A percentile compares a stretch with the other conserved stretches of the same genome.
Conservation (phyloP, 2,113 vertebrate species). For the Crotophaga sulcirostris region DNA sequence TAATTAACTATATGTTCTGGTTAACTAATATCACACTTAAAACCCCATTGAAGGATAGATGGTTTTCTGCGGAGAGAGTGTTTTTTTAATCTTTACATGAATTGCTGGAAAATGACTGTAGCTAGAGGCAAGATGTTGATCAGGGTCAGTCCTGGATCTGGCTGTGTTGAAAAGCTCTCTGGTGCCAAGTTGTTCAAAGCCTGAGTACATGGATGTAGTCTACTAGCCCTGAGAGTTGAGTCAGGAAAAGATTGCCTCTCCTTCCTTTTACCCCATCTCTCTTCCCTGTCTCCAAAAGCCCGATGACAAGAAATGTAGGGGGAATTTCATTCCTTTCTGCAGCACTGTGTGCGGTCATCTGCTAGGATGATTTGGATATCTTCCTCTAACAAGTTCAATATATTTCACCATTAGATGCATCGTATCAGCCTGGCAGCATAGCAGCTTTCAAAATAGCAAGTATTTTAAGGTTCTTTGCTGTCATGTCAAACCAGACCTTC, state of each 20-base stretch:
- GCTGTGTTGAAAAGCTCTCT: neutral
- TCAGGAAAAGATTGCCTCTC: neutral
- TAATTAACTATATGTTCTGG: neutral
- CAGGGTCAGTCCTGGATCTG: neutral
- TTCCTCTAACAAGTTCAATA: neutral
- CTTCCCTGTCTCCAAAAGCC: neutral
- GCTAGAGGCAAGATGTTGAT: neutral
- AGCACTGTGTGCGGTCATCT: neutral
- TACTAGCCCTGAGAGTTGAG: neutral
- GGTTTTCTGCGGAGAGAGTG: neutral
- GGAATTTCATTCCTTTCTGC: neutral
- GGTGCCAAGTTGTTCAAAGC: neutral
- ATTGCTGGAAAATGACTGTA: neutral
- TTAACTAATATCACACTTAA: neutral
- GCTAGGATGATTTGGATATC: neutral
- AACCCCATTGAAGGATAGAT: neutral
- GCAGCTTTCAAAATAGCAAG: neutral
- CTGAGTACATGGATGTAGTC: neutral
- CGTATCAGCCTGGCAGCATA: neutral
- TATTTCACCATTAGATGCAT: neutral
- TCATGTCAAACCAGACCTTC: neutral
- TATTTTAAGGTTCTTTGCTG: neutral
- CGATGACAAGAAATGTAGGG: accelerated
- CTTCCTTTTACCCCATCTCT: neutral
- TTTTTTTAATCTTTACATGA: neutral